A percentile compares a stretch with the other conserved stretches of the same genome.
phyloP scores from a whole-genome alignment of 2,888 invertebrate genomes.

The Craniophora ligustri region DNA sequence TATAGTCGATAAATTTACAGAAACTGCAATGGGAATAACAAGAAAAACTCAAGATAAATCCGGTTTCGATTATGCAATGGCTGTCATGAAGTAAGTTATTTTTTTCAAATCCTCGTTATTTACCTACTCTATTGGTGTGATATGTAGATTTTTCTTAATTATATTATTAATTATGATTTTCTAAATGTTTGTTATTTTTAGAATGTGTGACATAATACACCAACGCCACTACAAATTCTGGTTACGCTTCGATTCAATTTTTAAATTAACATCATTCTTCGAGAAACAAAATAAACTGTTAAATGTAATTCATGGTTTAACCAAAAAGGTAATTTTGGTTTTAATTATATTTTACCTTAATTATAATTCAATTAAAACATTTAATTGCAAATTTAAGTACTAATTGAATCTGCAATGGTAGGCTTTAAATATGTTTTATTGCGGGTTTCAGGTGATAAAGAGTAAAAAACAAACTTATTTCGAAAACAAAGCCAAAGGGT shows the following conservation, averaged over 20 bases:
- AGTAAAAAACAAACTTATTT: slow-evolving; percentile 89
- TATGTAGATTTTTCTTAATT: background rate
- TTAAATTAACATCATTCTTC: slow-evolving; percentile 91
- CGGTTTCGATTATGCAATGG: slow-evolving; percentile 94
- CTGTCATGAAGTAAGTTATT: slow-evolving; percentile 91
- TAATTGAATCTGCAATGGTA: too few relatives aligned
- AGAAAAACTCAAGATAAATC: slow-evolving; percentile 91
- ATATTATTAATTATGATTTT: background rate
- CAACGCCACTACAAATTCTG: slow-evolving; percentile 92
- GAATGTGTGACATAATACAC: slow-evolving; percentile 94
- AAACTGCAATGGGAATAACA: slow-evolving; percentile 95
- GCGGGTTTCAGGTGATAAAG: slow-evolving; percentile 83
- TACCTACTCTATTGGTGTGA: background rate
- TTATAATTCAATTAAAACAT: background rate
- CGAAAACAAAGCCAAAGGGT: slow-evolving; percentile 82
- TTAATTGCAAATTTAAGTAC: too few relatives aligned
- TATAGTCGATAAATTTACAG: too few relatives aligned
- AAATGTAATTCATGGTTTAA: slow-evolving; percentile 92
- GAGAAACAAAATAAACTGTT: slow-evolving; percentile 91
- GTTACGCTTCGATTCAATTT: slow-evolving; percentile 91
- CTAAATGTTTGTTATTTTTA: slow-evolving; percentile 64
- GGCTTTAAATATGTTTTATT: background rate
- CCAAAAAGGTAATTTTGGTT: slow-evolving; percentile 89
- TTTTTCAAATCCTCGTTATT: background rate
- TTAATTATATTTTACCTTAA: background rate